Base-by-base conservation (phyloP, 1,140 invertebrate species). In the Trachymyrmex septentrionalis region DNA sequence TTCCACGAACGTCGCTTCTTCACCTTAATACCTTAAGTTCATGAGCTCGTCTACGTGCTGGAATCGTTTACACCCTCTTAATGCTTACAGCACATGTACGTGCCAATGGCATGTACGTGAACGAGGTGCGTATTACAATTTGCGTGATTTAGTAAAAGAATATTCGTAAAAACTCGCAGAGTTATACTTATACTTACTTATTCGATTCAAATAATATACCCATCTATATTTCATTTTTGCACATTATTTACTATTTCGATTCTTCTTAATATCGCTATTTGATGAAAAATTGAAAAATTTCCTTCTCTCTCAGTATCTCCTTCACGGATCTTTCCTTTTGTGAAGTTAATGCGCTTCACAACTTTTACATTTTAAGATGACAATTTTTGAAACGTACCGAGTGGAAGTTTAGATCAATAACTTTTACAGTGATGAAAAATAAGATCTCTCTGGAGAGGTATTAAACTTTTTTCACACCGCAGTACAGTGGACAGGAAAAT, bases 61-160 rank as follows among this genome's bases (percentile, higher is more conserved):
- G 80, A 82, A 82, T 72, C 80, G 80, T 84, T 84, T 84, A 84
- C 80, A 84, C 80, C 55, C 80, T 84, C 80, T 75, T 84, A 84
- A 84, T 73, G 73, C 80, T 84, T 63, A 84, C 27, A 50, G 55
- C 55, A 50, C 9, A 84, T 84, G 61, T 84, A 73, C 80, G 69
- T 75, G 69, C 55, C 69, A 24, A 84, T 84, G 24, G 55, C 38
- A 57, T n/a, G 24, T 84, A 84, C 69, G 80, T 84, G 80, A 75
- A 84, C 38, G 80, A 9, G 55, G 1, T 84, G 69, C 69, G 55
- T 84, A 61, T 73, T 61, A 34, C 3, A 57, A 24, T 73, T 12
- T 30, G n/a, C n/a, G 14, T 61, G 69, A 75, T 82, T 73, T 19
- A 71, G n/a, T 5, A 19, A 27, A 38, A 53, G 27, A 34, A 73